Evolutionary conservation across 2,888 invertebrate genomes (phyloP), one percentile per base, ranked within the genome.

Genomic region (Drosophila sordidula): DNA sequence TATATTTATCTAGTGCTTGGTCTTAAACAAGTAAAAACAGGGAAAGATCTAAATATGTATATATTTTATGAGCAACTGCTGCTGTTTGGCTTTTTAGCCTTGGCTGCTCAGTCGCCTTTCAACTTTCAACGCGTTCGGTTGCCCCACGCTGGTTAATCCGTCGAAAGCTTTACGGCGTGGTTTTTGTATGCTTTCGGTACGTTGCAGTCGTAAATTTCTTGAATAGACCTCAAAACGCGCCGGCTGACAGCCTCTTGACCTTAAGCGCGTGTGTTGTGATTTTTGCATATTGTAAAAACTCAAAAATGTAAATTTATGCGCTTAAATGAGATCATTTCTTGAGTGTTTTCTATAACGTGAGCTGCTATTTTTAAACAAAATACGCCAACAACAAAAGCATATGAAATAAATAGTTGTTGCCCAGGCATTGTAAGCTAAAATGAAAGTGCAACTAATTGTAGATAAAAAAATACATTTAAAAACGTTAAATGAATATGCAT

Each of bases 311-410:
- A 79, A 75, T 77, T 81, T 69, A 75, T 74, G 55, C 65, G 66
- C 57, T 39, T 45, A 50, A 88, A 89, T 89, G 85, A 89, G 88
- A 89, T 88, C 88, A 88, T 78, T 77, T 75, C 41, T 56, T 6
- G 18, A 41, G 49, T 38, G 29, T 36, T 46, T 25, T 49, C 14
- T 65, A 57, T 66, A 75, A 64, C 61, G 75, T 64, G 42, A 46
- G 50, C 38, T 34, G 49, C 84, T 82, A 82, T 82, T 83, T 80
- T 64, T 84, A 82, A 71, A 68, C 34, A 26, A 46, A 54, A 38
- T 29, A 12, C 4, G 12, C 22, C 29, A 63, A 57, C 49, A 50
- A 47, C 51, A 36, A 59, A 38, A 12, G 25, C 56, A 70, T 52
- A 49, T 58, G 47, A n/a, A 34, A 55, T 50, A 47, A 54, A 41